Percentiles rank a stretch among this genome's conserved stretches.
These are phyloP conservation scores for Ambastaia sidthimunki DNA, from an alignment of 2,797 vertebrate species.

Conservation along the genomic window DNA sequence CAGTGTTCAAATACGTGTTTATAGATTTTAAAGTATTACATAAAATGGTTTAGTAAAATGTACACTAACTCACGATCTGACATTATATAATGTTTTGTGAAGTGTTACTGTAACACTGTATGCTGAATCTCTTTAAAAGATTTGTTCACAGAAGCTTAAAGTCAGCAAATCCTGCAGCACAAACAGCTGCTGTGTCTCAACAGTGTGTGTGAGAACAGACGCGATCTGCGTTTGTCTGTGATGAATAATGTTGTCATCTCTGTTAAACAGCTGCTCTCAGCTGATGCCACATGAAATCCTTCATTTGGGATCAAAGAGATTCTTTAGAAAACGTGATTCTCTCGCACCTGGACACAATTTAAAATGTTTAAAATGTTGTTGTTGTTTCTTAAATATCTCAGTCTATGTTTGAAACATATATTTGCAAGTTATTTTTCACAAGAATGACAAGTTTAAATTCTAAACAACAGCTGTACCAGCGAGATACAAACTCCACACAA, in stretches of 20 bases:
- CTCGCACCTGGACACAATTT: background rate
- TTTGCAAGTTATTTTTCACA: too few relatives aligned
- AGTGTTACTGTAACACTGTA: too few relatives aligned
- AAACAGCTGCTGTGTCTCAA: too few relatives aligned
- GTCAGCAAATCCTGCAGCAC: too few relatives aligned
- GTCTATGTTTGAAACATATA: too few relatives aligned
- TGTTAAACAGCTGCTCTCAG: conserved; percentile 12
- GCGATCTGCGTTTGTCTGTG: too few relatives aligned
- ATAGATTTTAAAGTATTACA: too few relatives aligned
- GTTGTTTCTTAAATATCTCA: too few relatives aligned
- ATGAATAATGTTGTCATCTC: conserved; percentile 8
- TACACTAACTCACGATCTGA: background rate
- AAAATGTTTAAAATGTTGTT: background rate
- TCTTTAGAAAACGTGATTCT: background rate
- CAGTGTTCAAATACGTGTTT: too few relatives aligned
- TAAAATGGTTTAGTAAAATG: too few relatives aligned
- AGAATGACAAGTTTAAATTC: too few relatives aligned
- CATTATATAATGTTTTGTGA: background rate
- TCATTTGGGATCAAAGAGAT: conserved; percentile 28
- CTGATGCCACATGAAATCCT: conserved; percentile 17
- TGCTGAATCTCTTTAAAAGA: background rate
- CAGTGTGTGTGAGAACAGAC: background rate
- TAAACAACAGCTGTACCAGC: too few relatives aligned
- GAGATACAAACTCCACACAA: background rate
- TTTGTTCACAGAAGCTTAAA: background rate